Conservation (phyloP, 2,888 invertebrate species). For the Arrhopalites spinosus region DNA sequence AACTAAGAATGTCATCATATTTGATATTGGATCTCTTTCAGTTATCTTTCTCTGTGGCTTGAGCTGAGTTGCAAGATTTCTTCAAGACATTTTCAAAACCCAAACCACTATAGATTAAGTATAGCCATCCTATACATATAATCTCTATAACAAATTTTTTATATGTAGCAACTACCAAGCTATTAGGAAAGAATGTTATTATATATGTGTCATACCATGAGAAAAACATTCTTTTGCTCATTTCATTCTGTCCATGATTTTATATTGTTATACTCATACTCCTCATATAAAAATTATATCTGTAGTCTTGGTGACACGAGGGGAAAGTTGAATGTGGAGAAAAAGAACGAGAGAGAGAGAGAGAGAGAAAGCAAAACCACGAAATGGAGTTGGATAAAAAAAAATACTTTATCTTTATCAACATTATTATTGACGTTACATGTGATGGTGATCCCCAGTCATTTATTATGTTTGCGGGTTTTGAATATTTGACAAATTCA, state of each 20-base stretch:
- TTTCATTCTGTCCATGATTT: no score
- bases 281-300: no score
- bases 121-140: not conserved
- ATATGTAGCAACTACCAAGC: no score
- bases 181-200: no score
- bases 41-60: conserved; percentile 18
- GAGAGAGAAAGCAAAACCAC: not conserved
- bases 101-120: not conserved
- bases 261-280: no score
- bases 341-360: not conserved
- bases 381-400: conserved; percentile 10
- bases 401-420: conserved; percentile 26
- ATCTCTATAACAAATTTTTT: no score
- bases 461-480: conserved; percentile 7
- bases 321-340: not conserved
- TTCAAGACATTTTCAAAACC: conserved; percentile 20
- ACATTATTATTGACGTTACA: conserved; percentile 30
- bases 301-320: no score
- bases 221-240: no score
- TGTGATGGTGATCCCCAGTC: conserved; percentile 11
- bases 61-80: conserved; percentile 29
- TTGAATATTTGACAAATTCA: conserved; percentile 30
- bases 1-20: conserved; percentile 26
- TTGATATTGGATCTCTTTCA: conserved; percentile 28
- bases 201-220: no score